Percentiles rank a stretch among this genome's conserved stretches.
Evolutionary conservation across 2,888 invertebrate genomes (phyloP).

Genomic region (Odontothrips loti): DNA sequence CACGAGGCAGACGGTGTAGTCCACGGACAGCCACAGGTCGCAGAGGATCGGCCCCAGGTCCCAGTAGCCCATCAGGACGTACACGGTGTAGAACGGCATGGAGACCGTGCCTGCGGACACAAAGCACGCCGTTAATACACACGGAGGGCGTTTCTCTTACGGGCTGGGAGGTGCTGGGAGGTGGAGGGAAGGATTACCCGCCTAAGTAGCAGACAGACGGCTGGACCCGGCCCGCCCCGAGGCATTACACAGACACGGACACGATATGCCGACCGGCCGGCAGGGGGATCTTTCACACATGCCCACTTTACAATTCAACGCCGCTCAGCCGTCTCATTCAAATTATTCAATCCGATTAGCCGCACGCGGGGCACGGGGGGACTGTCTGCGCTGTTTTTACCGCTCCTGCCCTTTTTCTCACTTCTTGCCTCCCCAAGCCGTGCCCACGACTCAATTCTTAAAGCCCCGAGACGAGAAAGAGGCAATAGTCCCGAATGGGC

Average conservation of each 20-base stretch:
- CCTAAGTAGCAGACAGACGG: background rate
- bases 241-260: too few species aligned
- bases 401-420: background rate
- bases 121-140: background rate
- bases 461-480: too few species aligned
- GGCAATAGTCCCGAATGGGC: too few species aligned
- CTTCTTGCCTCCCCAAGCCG: background rate
- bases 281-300: background rate
- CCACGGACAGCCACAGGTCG: conserved; percentile 97
- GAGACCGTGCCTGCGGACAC: conserved; percentile 78
- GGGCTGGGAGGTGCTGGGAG: background rate
- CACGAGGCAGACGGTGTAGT: conserved; percentile 97
- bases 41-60: conserved; percentile 92
- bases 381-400: background rate
- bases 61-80: conserved; percentile 95
- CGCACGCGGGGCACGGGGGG: background rate
- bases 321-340: background rate
- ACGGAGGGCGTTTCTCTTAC: too few species aligned
- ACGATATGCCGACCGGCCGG: background rate
- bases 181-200: background rate
- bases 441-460: background rate
- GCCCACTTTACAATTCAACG: background rate
- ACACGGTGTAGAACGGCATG: conserved; percentile 98
- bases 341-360: conserved; percentile 21
- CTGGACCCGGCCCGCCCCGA: too few species aligned